Evolutionary conservation across 2,797 vertebrate species (phyloP), one percentile per base, ranked within the genome.

Genomic region (Arrhamphus sclerolepis): DNA sequence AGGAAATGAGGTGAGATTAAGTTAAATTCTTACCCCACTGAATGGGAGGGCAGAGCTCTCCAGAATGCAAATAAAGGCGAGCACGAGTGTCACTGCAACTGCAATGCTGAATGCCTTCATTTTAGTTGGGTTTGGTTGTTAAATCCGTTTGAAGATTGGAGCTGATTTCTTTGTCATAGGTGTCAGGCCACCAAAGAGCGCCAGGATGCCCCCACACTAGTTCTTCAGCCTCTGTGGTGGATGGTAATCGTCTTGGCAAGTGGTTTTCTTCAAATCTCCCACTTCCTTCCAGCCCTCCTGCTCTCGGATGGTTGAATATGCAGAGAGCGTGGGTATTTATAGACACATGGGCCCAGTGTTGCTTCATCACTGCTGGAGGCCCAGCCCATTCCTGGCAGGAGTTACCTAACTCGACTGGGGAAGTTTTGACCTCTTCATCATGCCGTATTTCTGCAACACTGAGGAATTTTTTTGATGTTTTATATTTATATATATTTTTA

Each of bases 71-170:
- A 89, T 55, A 82, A 92, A 92, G 77, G 86, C 83, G 26, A 92
- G 74, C 84, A 92, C 76, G 84, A 92, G 79, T 77, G 81, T 86
- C 79, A 91, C 87, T 85, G 86, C 86, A 84, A 90, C 86, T 84
- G 86, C 83, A 80, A 92, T 82, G 78, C 82, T 87, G 63, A 88
- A 82, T 57, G 81, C 78, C 85, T 91, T 93, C 93, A 94, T 94
- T 77, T 91, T 2, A 19, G 16, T 5, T 8, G 17, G 26, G 62
- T 67, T 75, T 31, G 56, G 63, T 77, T 63, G 62, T 65, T 68
- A 73, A 78, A 72, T 62, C 77, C 65, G 75, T 57, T 6, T 50
- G 44, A 68, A 82, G 72, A 74, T 86, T 66, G 80, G 46, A 84
- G 50, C 11, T 49, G 78, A 66, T 56, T 68, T 82, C 69, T 71